Conservation (phyloP, 2,113 vertebrate genomes). For the Silurus glanis region DNA sequence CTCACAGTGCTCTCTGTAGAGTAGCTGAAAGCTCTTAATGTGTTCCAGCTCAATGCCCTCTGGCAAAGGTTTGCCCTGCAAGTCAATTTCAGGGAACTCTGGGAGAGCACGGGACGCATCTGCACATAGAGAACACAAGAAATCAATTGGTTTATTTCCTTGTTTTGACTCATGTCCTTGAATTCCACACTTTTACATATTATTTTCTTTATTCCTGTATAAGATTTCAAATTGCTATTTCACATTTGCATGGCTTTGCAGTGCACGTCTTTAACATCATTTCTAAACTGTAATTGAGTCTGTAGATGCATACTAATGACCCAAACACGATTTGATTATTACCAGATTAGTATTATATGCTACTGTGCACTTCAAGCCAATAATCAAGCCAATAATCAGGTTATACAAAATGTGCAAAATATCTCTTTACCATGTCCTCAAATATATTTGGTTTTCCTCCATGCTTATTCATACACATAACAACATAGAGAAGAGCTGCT, state of each 20-base stretch:
- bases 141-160: background rate
- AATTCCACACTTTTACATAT: background rate
- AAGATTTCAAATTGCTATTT: too few species aligned
- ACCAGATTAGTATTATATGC: background rate
- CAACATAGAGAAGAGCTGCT: background rate
- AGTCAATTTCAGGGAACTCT: slow-evolving; percentile 86
- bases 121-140: slow-evolving; percentile 55
- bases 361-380: too few species aligned
- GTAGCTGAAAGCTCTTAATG: slow-evolving; percentile 87
- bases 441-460: background rate
- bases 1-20: slow-evolving; percentile 94
- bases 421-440: background rate
- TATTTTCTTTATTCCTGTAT: background rate
- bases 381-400: background rate
- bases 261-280: background rate
- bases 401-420: background rate
- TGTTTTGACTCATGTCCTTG: background rate
- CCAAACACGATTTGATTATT: background rate
- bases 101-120: slow-evolving; percentile 87
- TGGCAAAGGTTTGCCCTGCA: slow-evolving; percentile 83
- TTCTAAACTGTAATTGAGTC: background rate
- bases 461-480: background rate
- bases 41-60: slow-evolving; percentile 84
- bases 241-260: background rate
- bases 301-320: background rate